Evolutionary conservation across 2,888 invertebrate genomes (phyloP).

Genomic region (Electrophaes corylata): DNA sequence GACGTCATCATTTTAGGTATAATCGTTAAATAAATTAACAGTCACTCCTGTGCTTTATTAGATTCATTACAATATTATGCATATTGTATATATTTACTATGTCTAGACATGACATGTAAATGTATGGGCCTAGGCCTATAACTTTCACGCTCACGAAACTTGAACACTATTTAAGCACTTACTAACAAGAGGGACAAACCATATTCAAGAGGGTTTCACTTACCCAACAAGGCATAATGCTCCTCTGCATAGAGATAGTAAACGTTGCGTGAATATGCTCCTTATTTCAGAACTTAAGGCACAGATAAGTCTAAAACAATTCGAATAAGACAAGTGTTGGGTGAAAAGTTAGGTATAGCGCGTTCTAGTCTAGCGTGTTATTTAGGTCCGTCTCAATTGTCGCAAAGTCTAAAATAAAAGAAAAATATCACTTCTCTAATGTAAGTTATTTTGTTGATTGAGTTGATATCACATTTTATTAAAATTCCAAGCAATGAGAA

Average conservation of each 20-base stretch:
- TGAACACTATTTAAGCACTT: slow-evolving; percentile 20
- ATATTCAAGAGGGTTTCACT: slow-evolving; percentile 34
- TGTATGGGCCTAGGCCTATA: slow-evolving; percentile 14
- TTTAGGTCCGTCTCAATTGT: no score
- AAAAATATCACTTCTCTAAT: no score
- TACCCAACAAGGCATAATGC: slow-evolving; percentile 25
- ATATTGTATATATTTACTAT: no score
- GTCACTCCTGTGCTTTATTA: slow-evolving; percentile 29
- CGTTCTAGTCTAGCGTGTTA: no score
- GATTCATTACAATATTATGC: no score
- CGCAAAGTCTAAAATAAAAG: no score
- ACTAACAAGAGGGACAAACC: slow-evolving; percentile 30
- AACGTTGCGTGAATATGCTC: slow-evolving; percentile 35
- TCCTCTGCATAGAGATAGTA: slow-evolving; percentile 27
- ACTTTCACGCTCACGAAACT: slow-evolving; percentile 34
- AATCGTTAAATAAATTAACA: neutral
- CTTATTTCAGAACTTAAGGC: slow-evolving; percentile 33
- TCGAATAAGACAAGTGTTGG: no score
- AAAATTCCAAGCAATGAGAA: neutral
- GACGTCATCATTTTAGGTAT: no score
- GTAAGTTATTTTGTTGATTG: neutral
- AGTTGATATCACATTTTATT: neutral
- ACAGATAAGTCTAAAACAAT: no score
- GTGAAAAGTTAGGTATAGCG: no score
- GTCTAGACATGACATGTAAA: slow-evolving; percentile 14